Base-by-base conservation (phyloP, 1,140 invertebrate genomes). In the Tyrophagus putrescentiae region DNA sequence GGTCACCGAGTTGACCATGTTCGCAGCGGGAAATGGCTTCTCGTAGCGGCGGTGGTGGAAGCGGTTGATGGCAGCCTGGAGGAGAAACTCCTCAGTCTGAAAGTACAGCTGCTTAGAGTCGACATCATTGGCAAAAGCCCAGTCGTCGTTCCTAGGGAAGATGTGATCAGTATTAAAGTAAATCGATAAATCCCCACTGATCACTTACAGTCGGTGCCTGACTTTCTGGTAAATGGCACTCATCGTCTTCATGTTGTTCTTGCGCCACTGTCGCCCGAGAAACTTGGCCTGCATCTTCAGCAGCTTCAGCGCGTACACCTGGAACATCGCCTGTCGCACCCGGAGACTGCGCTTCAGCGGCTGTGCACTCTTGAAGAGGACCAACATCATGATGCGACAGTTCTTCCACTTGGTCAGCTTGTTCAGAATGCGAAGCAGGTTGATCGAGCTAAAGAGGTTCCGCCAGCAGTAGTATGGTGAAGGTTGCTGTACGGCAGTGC, bases 261-360 rank as follows among this genome's bases (percentile, higher is more conserved):
- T 98, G 4, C 96, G 79, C 96, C 96, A 99, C 68, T 98, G 95
- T 23, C 96, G 76, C 0, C 96, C 96, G 62, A 99, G 80, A 76
- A 98, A 99, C 71, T 96, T 97, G 0, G 93, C 97, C 77, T 99
- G 96, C 91, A 99, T 97, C 77, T 99, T 99, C 0, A 99, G 73
- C 32, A 98, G 75, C 73, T 99, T 99, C 41, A 99, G 77, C 5
- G 96, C 89, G 72, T 99, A 99, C 56, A 98, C 76, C 74, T 99
- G 96, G 80, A 98, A 90, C 81, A 98, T 87, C 1, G 92, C 88
- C 74, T 98, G 90, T 57, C 87, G 79, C 0, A 93, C 77, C 79
- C 95, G 95, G 9, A 99, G 76, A 6, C 92, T 92, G 64, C 93
- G 79, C 74, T 98, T 98, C 36, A 99, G 75, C 65, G 98, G 98